Evolutionary conservation across 2,113 vertebrate species (phyloP).

Genomic region (Heterotis niloticus): DNA sequence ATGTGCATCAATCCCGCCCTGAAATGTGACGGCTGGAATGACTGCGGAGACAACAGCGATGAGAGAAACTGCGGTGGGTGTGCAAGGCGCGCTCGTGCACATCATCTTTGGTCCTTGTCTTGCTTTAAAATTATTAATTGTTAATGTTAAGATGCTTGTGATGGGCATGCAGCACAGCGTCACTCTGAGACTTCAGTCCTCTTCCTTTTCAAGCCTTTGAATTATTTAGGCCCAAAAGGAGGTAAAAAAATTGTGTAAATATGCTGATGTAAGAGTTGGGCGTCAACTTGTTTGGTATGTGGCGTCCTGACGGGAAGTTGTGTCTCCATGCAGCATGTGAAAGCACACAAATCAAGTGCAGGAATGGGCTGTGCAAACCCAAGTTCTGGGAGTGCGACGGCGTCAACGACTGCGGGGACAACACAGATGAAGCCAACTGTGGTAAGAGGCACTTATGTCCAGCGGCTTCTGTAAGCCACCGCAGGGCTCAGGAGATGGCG

Average conservation of each 20-base stretch:
- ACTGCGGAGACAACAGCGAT: conserved; percentile 80
- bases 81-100: neutral
- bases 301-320: neutral
- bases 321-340: conserved; percentile 55
- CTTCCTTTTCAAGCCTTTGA: too few species aligned
- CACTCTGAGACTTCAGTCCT: too few species aligned
- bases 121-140: too few species aligned
- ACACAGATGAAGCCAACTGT: conserved; percentile 76
- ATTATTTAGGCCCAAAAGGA: too few species aligned
- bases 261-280: too few species aligned
- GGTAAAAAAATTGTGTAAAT: too few species aligned
- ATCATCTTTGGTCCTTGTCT: too few species aligned
- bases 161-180: too few species aligned
- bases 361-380: conserved; percentile 75
- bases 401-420: conserved; percentile 79
- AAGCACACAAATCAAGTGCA: conserved; percentile 70
- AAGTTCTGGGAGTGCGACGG: conserved; percentile 80
- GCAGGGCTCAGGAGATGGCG: too few species aligned
- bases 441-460: conserved; percentile 60
- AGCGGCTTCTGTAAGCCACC: too few species aligned
- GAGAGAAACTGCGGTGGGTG: conserved; percentile 79
- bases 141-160: too few species aligned
- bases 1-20: conserved; percentile 66
- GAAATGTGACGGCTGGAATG: conserved; percentile 80
- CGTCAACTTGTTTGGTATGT: neutral